Evolutionary conservation across 1,140 invertebrate species (phyloP).

Genomic region (Atta cephalotes): DNA sequence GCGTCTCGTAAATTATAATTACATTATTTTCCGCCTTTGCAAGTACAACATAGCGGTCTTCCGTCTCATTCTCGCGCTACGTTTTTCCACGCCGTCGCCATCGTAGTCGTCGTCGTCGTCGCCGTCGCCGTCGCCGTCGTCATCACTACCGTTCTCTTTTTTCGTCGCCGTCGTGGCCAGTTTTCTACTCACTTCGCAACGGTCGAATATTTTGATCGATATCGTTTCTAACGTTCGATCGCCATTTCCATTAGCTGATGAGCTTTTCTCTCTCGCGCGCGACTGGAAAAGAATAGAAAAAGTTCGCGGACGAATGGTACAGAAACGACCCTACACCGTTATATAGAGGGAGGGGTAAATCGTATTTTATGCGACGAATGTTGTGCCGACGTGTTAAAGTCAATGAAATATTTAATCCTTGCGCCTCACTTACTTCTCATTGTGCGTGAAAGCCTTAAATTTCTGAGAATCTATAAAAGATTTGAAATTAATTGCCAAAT

Average conservation of each 20-base stretch:
- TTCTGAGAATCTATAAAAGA: neutral
- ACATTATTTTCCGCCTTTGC: constrained; percentile 41
- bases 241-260: constrained; percentile 79
- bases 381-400: constrained; percentile 27
- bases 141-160: constrained; percentile 28
- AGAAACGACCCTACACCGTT: neutral
- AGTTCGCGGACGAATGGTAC: constrained; percentile 38
- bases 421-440: neutral
- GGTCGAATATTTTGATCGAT: constrained; percentile 76
- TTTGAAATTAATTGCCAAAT: neutral
- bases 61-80: neutral
- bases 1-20: constrained; percentile 62
- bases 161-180: constrained; percentile 36
- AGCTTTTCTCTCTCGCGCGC: constrained; percentile 57
- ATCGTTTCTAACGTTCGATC: constrained; percentile 75
- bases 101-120: constrained; percentile 8
- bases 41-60: neutral
- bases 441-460: neutral
- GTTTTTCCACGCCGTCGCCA: neutral
- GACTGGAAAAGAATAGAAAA: constrained; percentile 49
- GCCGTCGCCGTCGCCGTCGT: neutral
- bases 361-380: neutral
- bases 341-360: constrained; percentile 14
- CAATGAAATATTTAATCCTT: constrained; percentile 54
- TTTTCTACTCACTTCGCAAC: neutral